Percentiles rank a stretch among this genome's conserved stretches.
Evolutionary conservation across 2,113 vertebrate genomes (phyloP).

Genomic region (Corvus cornix): DNA sequence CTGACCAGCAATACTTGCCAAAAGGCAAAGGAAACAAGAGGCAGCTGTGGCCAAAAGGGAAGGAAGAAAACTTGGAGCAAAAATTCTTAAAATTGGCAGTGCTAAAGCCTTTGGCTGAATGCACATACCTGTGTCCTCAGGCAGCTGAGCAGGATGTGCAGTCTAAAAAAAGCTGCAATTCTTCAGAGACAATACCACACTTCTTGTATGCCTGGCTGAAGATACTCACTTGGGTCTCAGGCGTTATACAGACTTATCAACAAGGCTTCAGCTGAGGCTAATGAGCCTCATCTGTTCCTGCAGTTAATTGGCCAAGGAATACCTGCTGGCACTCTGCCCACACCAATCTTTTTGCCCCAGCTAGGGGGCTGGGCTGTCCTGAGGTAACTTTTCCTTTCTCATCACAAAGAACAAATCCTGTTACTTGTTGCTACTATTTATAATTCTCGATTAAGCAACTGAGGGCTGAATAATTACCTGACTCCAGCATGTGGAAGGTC

Average conservation of each 20-base stretch:
- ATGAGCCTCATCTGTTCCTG: not conserved
- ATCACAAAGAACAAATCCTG: not conserved
- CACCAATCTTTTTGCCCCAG: not conserved
- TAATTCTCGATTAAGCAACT: not conserved
- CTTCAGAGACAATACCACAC: accelerated
- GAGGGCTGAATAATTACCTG: not conserved
- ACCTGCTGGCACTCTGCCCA: not conserved
- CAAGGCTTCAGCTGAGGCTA: not conserved
- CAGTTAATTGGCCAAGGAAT: not conserved
- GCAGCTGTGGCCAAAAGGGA: not conserved
- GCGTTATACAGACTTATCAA: accelerated
- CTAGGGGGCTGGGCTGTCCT: not conserved
- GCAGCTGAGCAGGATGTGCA: not conserved
- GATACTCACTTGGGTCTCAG: accelerated
- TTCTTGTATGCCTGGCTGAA: accelerated
- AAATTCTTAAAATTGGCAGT: not conserved
- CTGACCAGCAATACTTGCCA: not conserved
- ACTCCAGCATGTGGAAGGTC: not conserved
- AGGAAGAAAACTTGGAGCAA: not conserved
- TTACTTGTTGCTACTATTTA: not conserved
- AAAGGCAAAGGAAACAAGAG: not conserved
- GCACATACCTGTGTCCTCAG: not conserved
- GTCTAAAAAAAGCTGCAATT: not conserved
- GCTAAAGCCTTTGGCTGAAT: not conserved
- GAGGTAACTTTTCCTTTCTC: not conserved